Percentiles rank a stretch among this genome's conserved stretches.
phyloP scores from a whole-genome alignment of 2,888 invertebrate species.

The Magallana nippona region DNA sequence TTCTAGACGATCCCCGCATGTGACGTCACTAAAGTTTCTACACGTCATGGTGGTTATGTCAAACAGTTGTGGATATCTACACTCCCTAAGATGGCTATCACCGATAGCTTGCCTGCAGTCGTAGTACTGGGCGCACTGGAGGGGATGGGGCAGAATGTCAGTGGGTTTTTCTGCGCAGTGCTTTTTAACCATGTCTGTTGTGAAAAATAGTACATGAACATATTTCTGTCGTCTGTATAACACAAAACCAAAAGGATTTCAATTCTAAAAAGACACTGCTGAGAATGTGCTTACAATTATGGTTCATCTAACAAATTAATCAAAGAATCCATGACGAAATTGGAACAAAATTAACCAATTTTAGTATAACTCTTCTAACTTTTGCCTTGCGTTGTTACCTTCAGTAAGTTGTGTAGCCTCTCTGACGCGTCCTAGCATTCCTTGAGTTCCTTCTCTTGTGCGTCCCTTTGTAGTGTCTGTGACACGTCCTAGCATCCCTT shows the following conservation, averaged over 20 bases:
- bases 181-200: conserved; percentile 57
- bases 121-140: conserved; percentile 70
- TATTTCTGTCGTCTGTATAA: too few relatives aligned
- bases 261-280: too few relatives aligned
- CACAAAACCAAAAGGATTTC: too few relatives aligned
- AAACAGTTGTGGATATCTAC: conserved; percentile 70
- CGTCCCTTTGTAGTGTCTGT: neutral
- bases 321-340: too few relatives aligned
- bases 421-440: neutral
- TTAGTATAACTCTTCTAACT: too few relatives aligned
- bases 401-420: too few relatives aligned
- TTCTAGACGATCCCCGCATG: conserved; percentile 62
- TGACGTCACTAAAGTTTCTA: conserved; percentile 64
- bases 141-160: conserved; percentile 59
- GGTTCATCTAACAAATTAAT: too few relatives aligned
- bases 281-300: too few relatives aligned
- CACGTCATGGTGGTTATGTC: conserved; percentile 60
- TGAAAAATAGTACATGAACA: neutral
- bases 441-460: too few relatives aligned
- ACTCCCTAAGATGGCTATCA: conserved; percentile 65
- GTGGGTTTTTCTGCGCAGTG: conserved; percentile 56
- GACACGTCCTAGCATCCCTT: neutral
- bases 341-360: too few relatives aligned
- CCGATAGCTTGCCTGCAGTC: conserved; percentile 69
- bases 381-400: too few relatives aligned